Base-by-base conservation (phyloP, 1,140 invertebrate genomes). In the Eupeodes corollae region DNA sequence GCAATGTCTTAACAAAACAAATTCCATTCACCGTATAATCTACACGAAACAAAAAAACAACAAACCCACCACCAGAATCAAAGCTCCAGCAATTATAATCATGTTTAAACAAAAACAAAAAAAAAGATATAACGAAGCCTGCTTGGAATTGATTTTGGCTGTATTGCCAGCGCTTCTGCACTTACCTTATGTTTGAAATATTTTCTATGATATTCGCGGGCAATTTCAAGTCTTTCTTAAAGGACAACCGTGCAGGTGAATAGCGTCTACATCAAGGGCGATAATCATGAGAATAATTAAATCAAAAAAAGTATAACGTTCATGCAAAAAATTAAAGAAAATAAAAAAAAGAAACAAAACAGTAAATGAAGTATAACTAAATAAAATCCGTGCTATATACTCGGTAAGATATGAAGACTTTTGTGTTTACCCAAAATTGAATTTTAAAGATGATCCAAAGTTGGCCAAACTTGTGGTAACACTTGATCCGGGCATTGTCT, bases 351-450 rank as follows among this genome's bases (percentile, higher is more conserved):
- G 50, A 10, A 16, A 26, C 8, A 26, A 26, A 26, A 5, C 21
- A 26, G n/a, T n/a, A n/a, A n/a, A n/a, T 8, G 21, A 26, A 26
- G 21, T 26, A 26, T n/a, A 18, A 37, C 21, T 42, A 3, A 32
- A 44, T 30, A 39, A 48, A 19, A 52, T 26, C 21, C 21, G 21
- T 42, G 46, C 33, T 32, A 43, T 37, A 40, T 35, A 46, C 15
- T 3, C 13, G 11, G 33, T 30, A 42, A 21, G 19, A 8, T 19
- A 10, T 16, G 33, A 16, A 26, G 21, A 43, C n/a, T 31, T 13
- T 44, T n/a, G 45, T 31, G 72, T 76, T 82, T 74, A 90, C 86
- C 84, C 83, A 57, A 90, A 88, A 59, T 82, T 86, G 45, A 87
- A 75, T 72, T 89, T 89, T 43, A 90, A 75, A 57, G 81, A 84